Evolutionary conservation across 2,888 invertebrate species (phyloP).

Genomic region (Mallateleia sp.): DNA sequence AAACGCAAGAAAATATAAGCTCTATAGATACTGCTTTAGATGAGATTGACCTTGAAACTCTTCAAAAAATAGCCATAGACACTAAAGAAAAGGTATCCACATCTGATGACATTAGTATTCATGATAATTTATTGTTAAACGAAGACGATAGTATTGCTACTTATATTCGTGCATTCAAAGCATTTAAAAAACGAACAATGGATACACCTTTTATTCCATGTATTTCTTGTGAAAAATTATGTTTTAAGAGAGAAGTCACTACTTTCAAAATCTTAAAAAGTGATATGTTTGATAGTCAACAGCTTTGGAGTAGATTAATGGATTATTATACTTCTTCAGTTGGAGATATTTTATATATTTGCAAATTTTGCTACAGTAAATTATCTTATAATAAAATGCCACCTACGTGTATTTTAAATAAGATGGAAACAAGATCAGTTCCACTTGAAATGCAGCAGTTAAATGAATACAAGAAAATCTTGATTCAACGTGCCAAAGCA

Average conservation of each 20-base stretch:
- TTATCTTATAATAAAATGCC: slow-evolving; percentile 79
- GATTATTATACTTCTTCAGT: slow-evolving; percentile 22
- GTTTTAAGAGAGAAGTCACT: too few relatives aligned
- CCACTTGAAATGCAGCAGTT: slow-evolving; percentile 77
- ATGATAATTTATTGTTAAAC: background rate
- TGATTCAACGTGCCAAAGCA: too few relatives aligned
- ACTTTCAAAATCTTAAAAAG: too few relatives aligned
- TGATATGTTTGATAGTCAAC: too few relatives aligned
- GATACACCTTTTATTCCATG: slow-evolving; percentile 1
- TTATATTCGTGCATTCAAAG: background rate
- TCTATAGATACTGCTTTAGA: background rate
- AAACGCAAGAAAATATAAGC: background rate
- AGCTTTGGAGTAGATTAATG: too few relatives aligned
- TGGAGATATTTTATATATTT: slow-evolving; percentile 50
- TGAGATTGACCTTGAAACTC: background rate
- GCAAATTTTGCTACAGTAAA: slow-evolving; percentile 67
- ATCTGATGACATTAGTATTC: background rate
- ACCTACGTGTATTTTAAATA: slow-evolving; percentile 81
- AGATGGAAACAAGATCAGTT: slow-evolving; percentile 64
- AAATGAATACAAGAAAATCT: slow-evolving; percentile 82
- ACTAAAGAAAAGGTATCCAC: background rate
- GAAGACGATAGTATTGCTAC: background rate
- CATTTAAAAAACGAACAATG: background rate
- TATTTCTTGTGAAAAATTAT: too few relatives aligned
- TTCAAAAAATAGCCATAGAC: background rate